These are phyloP conservation scores for Schizopygopsis malacanthus DNA, from an alignment of 2,797 vertebrate species.

Conservation along the genomic window DNA sequence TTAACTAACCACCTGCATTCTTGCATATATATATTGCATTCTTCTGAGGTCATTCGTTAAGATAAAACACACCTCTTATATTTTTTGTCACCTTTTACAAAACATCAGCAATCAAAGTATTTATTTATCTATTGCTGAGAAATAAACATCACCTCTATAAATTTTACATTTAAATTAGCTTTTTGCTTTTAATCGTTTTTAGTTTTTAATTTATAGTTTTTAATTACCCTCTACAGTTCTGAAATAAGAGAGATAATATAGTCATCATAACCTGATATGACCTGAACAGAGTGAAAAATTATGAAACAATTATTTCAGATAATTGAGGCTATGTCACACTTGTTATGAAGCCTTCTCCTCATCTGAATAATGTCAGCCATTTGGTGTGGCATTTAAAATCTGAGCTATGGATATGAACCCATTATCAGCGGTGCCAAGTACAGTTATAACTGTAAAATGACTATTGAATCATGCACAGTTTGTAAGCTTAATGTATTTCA, in stretches of 20 bases:
- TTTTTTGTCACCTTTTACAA: constrained; percentile 64
- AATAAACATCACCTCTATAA: neutral
- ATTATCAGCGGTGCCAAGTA: neutral
- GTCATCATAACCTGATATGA: neutral
- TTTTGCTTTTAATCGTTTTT: neutral
- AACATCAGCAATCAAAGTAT: constrained; percentile 6
- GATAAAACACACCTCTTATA: constrained; percentile 62
- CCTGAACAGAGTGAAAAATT: neutral
- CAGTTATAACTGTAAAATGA: neutral
- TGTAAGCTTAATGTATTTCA: constrained; percentile 3
- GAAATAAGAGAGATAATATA: neutral
- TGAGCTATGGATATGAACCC: neutral
- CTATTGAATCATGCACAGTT: neutral
- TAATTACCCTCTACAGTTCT: neutral
- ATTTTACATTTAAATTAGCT: neutral
- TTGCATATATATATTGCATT: constrained; percentile 69
- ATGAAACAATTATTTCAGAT: constrained; percentile 1
- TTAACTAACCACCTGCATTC: constrained; percentile 71
- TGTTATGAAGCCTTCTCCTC: neutral
- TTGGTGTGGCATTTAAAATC: constrained; percentile 7
- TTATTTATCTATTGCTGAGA: neutral
- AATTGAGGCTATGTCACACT: neutral
- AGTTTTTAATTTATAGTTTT: constrained; percentile 1
- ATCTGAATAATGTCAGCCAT: constrained; percentile 27
- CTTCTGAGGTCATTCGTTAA: constrained; percentile 67